Conservation (phyloP, 1,140 invertebrate species). For the Carposina sasakii region DNA sequence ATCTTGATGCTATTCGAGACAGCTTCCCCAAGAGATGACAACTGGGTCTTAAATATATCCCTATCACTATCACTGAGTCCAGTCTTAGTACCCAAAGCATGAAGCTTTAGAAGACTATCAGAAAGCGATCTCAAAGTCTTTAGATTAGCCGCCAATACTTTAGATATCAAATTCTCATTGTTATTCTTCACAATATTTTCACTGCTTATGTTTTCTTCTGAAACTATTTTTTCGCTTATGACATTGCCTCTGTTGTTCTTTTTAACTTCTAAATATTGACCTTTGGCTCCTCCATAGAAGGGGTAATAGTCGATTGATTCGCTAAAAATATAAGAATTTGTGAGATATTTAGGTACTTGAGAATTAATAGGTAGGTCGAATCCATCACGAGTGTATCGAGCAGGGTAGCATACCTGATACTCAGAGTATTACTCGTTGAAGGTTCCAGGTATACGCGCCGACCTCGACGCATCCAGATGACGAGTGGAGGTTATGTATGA, state of each 20-base stretch:
- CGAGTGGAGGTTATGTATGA: too few relatives aligned
- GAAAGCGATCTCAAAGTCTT: conserved; percentile 39
- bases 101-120: conserved; percentile 39
- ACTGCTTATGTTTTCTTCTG: conserved; percentile 53
- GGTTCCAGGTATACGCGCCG: too few relatives aligned
- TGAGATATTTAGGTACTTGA: too few relatives aligned
- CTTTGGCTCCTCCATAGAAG: conserved; percentile 79
- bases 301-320: conserved; percentile 58
- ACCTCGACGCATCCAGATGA: too few relatives aligned
- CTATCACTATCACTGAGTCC: conserved; percentile 43
- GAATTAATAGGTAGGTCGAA: too few relatives aligned
- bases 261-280: conserved; percentile 76
- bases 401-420: too few relatives aligned
- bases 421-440: too few relatives aligned
- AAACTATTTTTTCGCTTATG: conserved; percentile 66
- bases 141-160: conserved; percentile 48
- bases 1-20: conserved; percentile 54
- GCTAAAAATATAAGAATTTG: conserved; percentile 23
- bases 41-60: conserved; percentile 39
- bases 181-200: conserved; percentile 54
- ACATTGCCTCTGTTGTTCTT: conserved; percentile 70
- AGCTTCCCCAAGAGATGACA: conserved; percentile 44
- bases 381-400: too few relatives aligned
- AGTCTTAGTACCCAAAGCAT: conserved; percentile 46
- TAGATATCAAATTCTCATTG: conserved; percentile 47